Evolutionary conservation across 1,140 invertebrate genomes (phyloP), one percentile per base, ranked within the genome.

Genomic region (Ruditapes philippinarum): DNA sequence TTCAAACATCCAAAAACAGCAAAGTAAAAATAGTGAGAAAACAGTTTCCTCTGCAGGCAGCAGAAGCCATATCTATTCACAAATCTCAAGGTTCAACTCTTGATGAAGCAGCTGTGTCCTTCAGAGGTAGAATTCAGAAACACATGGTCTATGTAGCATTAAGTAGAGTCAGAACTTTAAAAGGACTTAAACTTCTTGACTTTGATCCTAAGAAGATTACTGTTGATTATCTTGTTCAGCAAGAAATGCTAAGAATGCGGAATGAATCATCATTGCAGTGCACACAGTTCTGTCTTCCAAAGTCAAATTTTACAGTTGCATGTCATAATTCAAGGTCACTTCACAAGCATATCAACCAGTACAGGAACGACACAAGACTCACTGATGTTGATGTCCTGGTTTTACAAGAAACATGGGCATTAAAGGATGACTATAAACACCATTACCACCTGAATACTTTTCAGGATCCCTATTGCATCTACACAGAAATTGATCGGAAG

Each of bases 141-240:
- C 85, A 87, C 49, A 79, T 87, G 74, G 38, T 79, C 4, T 87
- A 87, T 87, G 85, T 87, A 12, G 85, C 73, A 25, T 49, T 87
- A 36, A 87, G 70, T 79, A 78, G 85, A 38, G 45, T 87, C 22
- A 36, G 85, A 80, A 65, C 60, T 65, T 11, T 88, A 12, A 36
- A 88, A 19, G 85, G 76, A 19, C 70, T 78, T 25, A 70, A 78
- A 60, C 65, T 87, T 22, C 68, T 78, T n/a, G 9, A 88, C 31
- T 88, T 88, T 68, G 60, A 65, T 31, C 54, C 74, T 25, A 45
- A 65, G 12, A 88, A 80, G 33, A 80, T 79, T 4, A 45, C 45
- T 7, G 57, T 79, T n/a, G 70, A 57, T 70, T 49, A 73, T 38
- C 33, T 2, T 17, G 85, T 88, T 25, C 31, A 88, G 38, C 42